Evolutionary conservation across 2,113 vertebrate species (phyloP).

Genomic region (Maylandia zebra): DNA sequence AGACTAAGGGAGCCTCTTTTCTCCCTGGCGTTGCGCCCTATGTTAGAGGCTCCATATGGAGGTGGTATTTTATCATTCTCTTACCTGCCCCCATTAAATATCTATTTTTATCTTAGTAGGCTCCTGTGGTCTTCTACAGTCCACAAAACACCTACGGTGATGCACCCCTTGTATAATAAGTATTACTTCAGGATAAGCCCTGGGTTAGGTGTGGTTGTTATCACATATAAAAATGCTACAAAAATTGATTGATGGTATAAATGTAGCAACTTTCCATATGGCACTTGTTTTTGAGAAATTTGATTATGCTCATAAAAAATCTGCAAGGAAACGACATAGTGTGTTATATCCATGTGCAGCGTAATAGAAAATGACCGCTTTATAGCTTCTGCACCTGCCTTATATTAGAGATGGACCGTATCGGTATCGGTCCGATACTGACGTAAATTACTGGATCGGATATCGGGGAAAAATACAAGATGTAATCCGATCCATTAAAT

Average conservation of each 20-base stretch:
- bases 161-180: background rate
- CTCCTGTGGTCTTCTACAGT: constrained; percentile 23
- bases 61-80: constrained; percentile 60
- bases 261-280: background rate
- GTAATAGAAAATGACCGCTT: background rate
- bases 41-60: constrained; percentile 47
- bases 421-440: too few species aligned
- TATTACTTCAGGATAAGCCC: background rate
- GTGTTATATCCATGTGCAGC: background rate
- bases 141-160: constrained; percentile 7
- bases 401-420: background rate
- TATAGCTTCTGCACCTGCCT: background rate
- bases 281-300: background rate
- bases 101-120: constrained; percentile 54
- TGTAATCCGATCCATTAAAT: too few species aligned
- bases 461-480: too few species aligned
- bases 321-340: background rate
- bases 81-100: constrained; percentile 52
- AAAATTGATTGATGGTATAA: background rate
- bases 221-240: background rate
- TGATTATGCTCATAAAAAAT: background rate
- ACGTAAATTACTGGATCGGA: too few species aligned
- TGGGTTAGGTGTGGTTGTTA: constrained; percentile 6
- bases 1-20: constrained; percentile 45
- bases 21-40: constrained; percentile 31